Evolutionary conservation across 2,888 invertebrate genomes (phyloP).

Genomic region (Acanthosepion pharaonis): DNA sequence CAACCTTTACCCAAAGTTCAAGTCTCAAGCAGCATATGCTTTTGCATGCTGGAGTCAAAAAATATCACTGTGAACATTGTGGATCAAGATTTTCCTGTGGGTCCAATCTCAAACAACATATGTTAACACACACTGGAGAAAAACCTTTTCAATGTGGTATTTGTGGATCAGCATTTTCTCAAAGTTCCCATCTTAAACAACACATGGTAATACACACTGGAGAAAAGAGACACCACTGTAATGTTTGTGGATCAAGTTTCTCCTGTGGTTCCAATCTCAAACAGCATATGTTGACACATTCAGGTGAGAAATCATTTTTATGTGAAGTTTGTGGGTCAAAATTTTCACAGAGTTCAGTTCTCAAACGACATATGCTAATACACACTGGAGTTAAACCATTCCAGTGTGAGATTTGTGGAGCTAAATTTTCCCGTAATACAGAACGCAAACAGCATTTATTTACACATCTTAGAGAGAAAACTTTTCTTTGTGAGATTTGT

Average conservation of each 20-base stretch:
- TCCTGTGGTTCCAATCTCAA: neutral
- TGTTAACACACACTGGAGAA: neutral
- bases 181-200: neutral
- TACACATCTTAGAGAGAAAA: too few species aligned
- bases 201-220: slow-evolving; percentile 37
- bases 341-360: too few species aligned
- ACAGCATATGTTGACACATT: slow-evolving; percentile 11
- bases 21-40: neutral
- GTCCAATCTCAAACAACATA: neutral
- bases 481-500: too few species aligned
- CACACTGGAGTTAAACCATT: too few species aligned
- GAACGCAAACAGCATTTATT: too few species aligned
- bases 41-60: neutral
- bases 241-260: neutral
- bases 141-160: neutral
- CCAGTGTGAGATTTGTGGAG: too few species aligned
- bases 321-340: too few species aligned
- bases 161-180: neutral
- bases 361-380: too few species aligned
- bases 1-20: neutral
- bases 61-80: neutral
- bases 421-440: too few species aligned
- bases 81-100: neutral
- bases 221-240: neutral
- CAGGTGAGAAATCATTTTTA: neutral